Conservation (phyloP, 2,113 vertebrate genomes). For the Archocentrus centrarchus region DNA sequence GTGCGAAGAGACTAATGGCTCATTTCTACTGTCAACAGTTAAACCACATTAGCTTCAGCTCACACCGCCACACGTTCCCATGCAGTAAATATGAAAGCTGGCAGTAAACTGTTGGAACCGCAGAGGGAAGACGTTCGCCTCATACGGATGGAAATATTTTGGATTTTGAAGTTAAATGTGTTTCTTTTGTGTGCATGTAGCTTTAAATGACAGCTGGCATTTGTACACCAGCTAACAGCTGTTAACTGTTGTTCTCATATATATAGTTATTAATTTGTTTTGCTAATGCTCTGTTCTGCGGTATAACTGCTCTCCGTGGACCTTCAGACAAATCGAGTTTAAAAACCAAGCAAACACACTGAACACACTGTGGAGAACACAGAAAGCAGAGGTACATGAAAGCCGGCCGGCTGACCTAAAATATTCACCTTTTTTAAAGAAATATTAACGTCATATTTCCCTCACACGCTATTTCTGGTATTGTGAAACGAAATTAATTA, state of each 20-base stretch:
- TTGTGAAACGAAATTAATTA: not conserved
- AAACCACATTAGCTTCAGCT: not conserved
- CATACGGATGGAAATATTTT: not conserved
- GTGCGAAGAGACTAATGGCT: too few species aligned
- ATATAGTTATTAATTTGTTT: not conserved
- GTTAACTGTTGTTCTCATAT: not conserved
- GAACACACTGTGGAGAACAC: not conserved
- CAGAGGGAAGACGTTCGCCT: not conserved
- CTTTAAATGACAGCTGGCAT: not conserved
- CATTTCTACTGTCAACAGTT: too few species aligned
- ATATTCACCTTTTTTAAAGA: not conserved
- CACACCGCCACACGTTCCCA: not conserved
- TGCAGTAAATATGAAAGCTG: too few species aligned
- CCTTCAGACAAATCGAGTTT: accelerated
- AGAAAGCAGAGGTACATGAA: not conserved
- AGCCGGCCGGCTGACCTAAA: not conserved
- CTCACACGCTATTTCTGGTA: not conserved
- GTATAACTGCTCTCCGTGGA: not conserved
- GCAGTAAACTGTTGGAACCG: not conserved
- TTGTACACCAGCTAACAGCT: not conserved
- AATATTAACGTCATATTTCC: not conserved
- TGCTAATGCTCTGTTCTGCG: not conserved
- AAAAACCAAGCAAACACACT: not conserved
- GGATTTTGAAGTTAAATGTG: not conserved
- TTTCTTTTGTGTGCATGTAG: not conserved